Evolutionary conservation across 1,140 invertebrate species (phyloP).

Genomic region (Pogonomyrmex californicus): DNA sequence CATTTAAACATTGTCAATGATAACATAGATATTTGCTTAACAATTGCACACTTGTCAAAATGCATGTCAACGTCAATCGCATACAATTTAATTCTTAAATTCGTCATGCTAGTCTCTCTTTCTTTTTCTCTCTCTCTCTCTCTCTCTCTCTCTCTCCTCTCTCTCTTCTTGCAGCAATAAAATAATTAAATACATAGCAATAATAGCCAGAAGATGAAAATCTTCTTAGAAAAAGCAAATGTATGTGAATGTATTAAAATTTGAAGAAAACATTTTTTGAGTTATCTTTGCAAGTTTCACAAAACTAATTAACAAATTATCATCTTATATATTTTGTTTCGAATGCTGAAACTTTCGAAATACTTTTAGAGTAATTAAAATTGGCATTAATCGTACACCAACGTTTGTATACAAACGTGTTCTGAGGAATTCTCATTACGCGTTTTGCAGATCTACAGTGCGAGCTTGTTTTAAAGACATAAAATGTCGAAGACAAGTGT

Average conservation of each 20-base stretch:
- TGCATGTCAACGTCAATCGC: constrained; percentile 10
- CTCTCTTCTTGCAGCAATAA: too few species aligned
- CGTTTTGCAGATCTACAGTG: not conserved
- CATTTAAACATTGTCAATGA: constrained; percentile 11
- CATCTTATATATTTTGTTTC: not conserved
- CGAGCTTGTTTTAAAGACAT: not conserved
- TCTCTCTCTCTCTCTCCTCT: too few species aligned
- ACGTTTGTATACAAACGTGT: not conserved
- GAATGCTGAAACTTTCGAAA: not conserved
- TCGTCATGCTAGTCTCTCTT: too few species aligned
- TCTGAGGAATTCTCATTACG: not conserved
- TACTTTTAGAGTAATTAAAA: not conserved
- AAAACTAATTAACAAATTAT: constrained; percentile 8
- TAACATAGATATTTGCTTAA: not conserved
- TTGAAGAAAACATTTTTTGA: not conserved
- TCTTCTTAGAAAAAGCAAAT: too few species aligned
- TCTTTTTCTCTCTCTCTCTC: too few species aligned
- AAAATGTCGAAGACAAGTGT: not conserved
- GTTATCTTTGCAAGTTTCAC: not conserved
- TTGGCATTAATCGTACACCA: not conserved
- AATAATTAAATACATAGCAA: too few species aligned
- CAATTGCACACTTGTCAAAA: constrained; percentile 7
- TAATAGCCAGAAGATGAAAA: too few species aligned
- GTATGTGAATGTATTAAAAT: not conserved
- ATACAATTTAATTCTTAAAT: constrained; percentile 40